Base-by-base conservation (phyloP, 2,113 vertebrate genomes). In the Recurvirostra avosetta region DNA sequence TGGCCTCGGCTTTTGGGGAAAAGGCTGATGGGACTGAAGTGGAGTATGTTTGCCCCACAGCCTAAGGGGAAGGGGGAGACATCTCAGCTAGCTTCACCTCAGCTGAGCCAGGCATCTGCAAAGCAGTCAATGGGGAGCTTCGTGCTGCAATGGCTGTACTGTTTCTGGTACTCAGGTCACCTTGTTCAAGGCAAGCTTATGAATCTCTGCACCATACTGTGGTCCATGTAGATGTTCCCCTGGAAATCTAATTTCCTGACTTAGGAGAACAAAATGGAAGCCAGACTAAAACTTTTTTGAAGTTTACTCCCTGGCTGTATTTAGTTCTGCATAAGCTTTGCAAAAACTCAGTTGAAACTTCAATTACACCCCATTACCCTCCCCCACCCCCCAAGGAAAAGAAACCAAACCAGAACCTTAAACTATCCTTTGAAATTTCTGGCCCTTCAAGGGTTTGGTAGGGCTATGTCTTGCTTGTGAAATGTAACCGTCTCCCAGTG, bases 351-450 rank as follows among this genome's bases (percentile, higher is more conserved):
- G 5, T 25, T 87, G 67, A 92, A 74, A 41, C 29, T 85, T 55
- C 61, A 91, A 9, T 75, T 88, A 89, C 2, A 68, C 5, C 23
- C n/a, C 74, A 71, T 40, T 40, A 38, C 38, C 38, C 38, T 8
- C 38, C 38, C 38, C 1, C 3, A 56, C 25, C 18, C 29, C 49
- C 27, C n/a, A 92, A 75, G 61, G 23, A 66, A 94, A 89, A 81
- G 55, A 92, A 96, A 78, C 7, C 15, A 91, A 89, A 72, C 21
- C 29, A 90, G 68, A 88, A 66, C 43, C 16, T 74, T 80, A 83
- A 92, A 67, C 23, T 47, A 25, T 5, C 12, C 20, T 72, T 85
- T 12, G 4, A 89, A 84, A 87, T 91, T 74, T 81, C 47, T 94
- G n/a, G 36, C 20, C 59, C 25, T 78, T 63, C 49, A 71, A 47